Percentiles rank a stretch among this genome's conserved stretches.
Evolutionary conservation across 2,888 invertebrate species (phyloP).

Genomic region (Notodonta ziczac): DNA sequence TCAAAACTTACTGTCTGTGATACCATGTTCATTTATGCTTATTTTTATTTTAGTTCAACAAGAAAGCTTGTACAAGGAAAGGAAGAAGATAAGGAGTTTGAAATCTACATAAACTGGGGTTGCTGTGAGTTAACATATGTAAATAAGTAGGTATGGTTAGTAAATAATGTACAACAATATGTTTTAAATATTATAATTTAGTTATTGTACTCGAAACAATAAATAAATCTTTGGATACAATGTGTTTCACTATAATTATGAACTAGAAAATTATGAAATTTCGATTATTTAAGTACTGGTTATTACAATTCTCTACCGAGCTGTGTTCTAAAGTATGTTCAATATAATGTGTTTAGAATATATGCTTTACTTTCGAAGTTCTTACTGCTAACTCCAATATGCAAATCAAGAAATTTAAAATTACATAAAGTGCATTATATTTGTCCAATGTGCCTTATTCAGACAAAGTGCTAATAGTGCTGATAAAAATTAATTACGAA

Average conservation of each 20-base stretch:
- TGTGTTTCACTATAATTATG: conserved; percentile 59
- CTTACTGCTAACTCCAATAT: conserved; percentile 43
- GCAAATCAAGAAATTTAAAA: conserved; percentile 35
- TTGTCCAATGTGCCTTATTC: conserved; percentile 48
- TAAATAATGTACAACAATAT: conserved; percentile 52
- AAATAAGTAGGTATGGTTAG: conserved; percentile 33
- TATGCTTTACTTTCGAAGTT: conserved; percentile 70
- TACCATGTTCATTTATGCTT: not conserved
- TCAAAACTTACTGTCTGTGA: no score
- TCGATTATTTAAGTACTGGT: conserved; percentile 46
- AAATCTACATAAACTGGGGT: conserved; percentile 52
- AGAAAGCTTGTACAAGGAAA: conserved; percentile 84
- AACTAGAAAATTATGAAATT: conserved; percentile 51
- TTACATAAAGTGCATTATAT: conserved; percentile 40
- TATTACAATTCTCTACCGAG: conserved; percentile 48
- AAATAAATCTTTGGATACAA: conserved; percentile 77
- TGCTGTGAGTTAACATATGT: conserved; percentile 36
- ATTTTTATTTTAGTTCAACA: conserved; percentile 87
- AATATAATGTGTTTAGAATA: conserved; percentile 78
- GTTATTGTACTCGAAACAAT: conserved; percentile 74
- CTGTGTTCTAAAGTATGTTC: conserved; percentile 55
- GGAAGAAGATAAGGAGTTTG: conserved; percentile 90
- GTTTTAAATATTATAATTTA: conserved; percentile 69
- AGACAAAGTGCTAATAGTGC: conserved; percentile 52
- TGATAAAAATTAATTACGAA: conserved; percentile 39